phyloP scores from a whole-genome alignment of 2,888 invertebrate genomes.

The Leucophenga maculata region DNA sequence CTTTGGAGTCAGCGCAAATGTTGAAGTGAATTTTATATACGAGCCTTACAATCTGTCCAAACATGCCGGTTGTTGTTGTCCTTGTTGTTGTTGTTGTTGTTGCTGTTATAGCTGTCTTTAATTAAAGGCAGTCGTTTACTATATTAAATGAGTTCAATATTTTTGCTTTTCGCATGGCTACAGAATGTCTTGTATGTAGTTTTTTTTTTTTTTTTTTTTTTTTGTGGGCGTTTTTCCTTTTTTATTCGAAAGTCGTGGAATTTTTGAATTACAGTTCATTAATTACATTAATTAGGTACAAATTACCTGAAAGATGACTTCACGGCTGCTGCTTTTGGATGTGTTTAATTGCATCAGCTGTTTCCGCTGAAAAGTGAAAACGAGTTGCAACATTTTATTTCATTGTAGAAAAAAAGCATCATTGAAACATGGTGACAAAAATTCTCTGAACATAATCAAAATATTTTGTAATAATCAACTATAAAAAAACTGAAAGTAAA shows the following conservation, averaged over 20 bases:
- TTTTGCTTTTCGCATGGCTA: constrained; percentile 3
- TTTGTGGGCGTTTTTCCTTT: background rate
- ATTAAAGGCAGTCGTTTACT: constrained; percentile 19
- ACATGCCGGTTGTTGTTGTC: background rate
- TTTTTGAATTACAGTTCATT: constrained; percentile 24
- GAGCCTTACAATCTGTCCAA: background rate
- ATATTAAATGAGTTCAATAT: constrained; percentile 26
- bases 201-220: constrained; percentile 1
- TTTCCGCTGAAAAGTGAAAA: no score
- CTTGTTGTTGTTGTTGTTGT: background rate
- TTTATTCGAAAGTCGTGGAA: constrained; percentile 15
- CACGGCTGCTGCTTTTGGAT: no score
- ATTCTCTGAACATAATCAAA: no score
- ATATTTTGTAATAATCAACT: no score
- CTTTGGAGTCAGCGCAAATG: constrained; percentile 19
- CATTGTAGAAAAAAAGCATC: no score
- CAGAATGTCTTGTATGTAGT: background rate
- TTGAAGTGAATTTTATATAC: constrained; percentile 15
- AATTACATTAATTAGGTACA: constrained; percentile 15
- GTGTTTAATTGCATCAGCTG: no score
- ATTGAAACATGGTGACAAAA: no score
- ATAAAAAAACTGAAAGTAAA: no score
- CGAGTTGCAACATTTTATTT: no score
- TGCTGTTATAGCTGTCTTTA: constrained; percentile 8
- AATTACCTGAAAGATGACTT: constrained; percentile 12